Evolutionary conservation across 2,113 vertebrate species (phyloP), one percentile per base, ranked within the genome.

Genomic region (Nipponia nippon): DNA sequence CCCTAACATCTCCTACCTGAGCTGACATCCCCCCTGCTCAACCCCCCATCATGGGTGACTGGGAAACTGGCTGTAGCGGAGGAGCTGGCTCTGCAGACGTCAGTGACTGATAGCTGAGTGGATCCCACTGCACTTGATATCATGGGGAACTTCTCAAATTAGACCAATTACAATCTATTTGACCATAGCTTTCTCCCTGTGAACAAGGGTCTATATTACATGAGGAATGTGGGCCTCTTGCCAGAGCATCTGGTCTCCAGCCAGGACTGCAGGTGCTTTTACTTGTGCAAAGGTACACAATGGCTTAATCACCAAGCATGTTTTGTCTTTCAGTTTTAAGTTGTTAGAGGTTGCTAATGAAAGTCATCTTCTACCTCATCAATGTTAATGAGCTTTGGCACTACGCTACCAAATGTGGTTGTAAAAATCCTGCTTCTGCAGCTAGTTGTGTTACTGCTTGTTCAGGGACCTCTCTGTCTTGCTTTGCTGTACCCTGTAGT

Each of bases 321-420:
- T 16, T 84, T 55, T 85, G 56, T 18, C 75, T 92, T 78, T 87
- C 73, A 50, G 50, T 71, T 93, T 89, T 20, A 92, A 93, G 32
- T 63, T 90, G 71, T 25, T 49, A 38, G 44, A 65, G 93, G 55
- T 49, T 63, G 32, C 44, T 85, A 93, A 88, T 47, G 65, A 85
- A 92, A 94, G 52, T 85, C 2, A 55, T 79, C n/a, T 59, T 94
- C 55, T 82, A 82, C n/a, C 23, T 59, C 47, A 85, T 56, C 75
- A 71, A 7, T 34, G 29, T 50, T 92, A 90, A 90, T 30, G 34
- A 92, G 44, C 20, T 93, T 89, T 83, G 59, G 46, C 56, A 89
- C 61, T 59, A 16, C 0, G 4, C 44, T 91, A 50, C 38, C 67
- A 36, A 79, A 38, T 7, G 34, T 2, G 1, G 23, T 10, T 63